Conservation (phyloP, 2,888 invertebrate species). For the Caenorhabditis virilis region DNA sequence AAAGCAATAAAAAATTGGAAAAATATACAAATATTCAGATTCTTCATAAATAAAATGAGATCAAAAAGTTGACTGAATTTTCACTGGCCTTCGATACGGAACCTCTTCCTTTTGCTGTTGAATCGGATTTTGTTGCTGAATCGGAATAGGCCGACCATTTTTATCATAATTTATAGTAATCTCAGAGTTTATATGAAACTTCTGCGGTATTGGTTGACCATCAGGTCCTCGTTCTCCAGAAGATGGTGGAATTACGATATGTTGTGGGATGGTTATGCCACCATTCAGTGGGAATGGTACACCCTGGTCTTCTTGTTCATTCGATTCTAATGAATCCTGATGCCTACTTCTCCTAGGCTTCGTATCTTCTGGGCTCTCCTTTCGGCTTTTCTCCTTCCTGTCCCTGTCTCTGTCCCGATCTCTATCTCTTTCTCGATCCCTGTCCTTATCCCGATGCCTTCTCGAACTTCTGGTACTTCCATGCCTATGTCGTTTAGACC, state of each 20-base stretch:
- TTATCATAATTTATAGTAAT: conserved; percentile 68
- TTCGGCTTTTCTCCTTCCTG: conserved; percentile 16
- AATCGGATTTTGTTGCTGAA: conserved; percentile 3
- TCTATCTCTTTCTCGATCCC: conserved; percentile 16
- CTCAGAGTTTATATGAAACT: conserved; percentile 67
- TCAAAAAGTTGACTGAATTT: conserved; percentile 34
- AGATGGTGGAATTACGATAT: conserved; percentile 65
- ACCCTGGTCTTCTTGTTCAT: conserved; percentile 4
- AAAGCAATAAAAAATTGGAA: no score
- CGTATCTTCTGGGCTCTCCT: background rate
- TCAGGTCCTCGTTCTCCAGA: conserved; percentile 53
- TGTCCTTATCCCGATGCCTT: conserved; percentile 16
- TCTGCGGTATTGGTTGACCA: conserved; percentile 56
- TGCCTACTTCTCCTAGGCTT: conserved; percentile 11
- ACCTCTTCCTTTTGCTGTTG: conserved; percentile 5
- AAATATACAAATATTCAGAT: no score
- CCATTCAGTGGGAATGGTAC: conserved; percentile 26
- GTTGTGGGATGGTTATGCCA: conserved; percentile 64
- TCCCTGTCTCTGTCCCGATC: conserved; percentile 12
- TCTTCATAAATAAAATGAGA: no score
- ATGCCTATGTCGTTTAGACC: conserved; percentile 36
- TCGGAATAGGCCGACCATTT: conserved; percentile 27
- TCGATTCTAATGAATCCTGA: conserved; percentile 15
- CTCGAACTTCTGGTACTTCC: conserved; percentile 28
- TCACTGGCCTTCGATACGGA: conserved; percentile 16